Percentiles rank a stretch among this genome's conserved stretches.
These are phyloP conservation scores for Drosophila guanche DNA, from an alignment of 1,140 invertebrate species.

Conservation along the genomic window DNA sequence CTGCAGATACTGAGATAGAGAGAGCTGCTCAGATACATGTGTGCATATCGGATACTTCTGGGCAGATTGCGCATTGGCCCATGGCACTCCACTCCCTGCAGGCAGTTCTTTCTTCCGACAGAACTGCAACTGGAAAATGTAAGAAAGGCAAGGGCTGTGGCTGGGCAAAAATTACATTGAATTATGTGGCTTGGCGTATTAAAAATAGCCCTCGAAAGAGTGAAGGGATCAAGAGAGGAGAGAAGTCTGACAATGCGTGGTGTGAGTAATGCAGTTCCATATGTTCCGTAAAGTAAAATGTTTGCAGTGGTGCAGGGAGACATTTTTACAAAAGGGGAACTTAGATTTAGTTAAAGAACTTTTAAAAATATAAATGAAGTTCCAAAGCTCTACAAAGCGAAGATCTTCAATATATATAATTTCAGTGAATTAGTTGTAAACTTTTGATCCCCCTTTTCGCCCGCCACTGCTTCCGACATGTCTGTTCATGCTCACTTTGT, in stretches of 20 bases:
- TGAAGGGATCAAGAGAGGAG: conserved; percentile 1
- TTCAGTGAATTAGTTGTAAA: background rate
- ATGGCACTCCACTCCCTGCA: conserved; percentile 1
- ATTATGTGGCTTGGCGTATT: conserved; percentile 76
- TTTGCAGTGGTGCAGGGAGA: too few relatives aligned
- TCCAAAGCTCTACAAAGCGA: too few relatives aligned
- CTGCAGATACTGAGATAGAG: conserved; percentile 23
- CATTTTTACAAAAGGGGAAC: too few relatives aligned
- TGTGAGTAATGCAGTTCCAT: conserved; percentile 62
- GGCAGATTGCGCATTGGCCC: conserved; percentile 58
- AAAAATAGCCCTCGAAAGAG: conserved; percentile 64
- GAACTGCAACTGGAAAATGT: conserved; percentile 70
- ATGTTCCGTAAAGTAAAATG: background rate
- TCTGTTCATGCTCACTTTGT: conserved; percentile 31
- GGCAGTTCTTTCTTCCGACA: conserved; percentile 5
- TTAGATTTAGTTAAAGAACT: too few relatives aligned
- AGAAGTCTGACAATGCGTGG: conserved; percentile 46
- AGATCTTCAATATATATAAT: background rate
- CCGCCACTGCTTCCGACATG: background rate
- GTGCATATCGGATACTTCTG: conserved; percentile 35
- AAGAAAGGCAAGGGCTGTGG: conserved; percentile 36
- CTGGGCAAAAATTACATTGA: conserved; percentile 73
- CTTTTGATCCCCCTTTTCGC: background rate
- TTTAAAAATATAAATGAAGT: too few relatives aligned
- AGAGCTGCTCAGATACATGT: conserved; percentile 6